Evolutionary conservation across 2,797 vertebrate genomes (phyloP), one percentile per base, ranked within the genome.

Genomic region (Tarsius wallacei): DNA sequence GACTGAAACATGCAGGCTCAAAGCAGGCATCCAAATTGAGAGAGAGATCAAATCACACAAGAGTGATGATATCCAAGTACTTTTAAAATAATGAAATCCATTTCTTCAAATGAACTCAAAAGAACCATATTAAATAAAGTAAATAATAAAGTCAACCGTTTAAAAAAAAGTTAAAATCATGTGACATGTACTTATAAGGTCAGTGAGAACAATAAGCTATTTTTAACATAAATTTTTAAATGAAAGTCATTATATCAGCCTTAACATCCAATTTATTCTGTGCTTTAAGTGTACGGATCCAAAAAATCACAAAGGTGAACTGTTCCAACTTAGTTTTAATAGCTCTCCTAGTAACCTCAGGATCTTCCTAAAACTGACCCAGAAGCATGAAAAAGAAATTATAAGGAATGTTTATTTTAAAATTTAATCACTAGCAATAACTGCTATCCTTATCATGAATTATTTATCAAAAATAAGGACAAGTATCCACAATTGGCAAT

Each of bases 311-410:
- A 70, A 80, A 90, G 81, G n/a, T 59, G 86, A 78, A 59, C 8
- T 64, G 81, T 57, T 68, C 22, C 94, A 93, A 90, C 80, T 74
- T 59, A 16, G 55, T 59, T 90, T 82, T 66, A 88, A 87, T 4
- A 55, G 55, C 36, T 91, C n/a, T 89, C 70, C 89, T 63, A 66
- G 28, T 42, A 42, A 76, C 24, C 73, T 87, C 83, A 59, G 89
- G n/a, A 88, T 83, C 78, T 74, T 87, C 71, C 85, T 81, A 73
- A 73, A 88, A 83, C 36, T 91, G 42, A 59, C 76, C 80, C 87
- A 91, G 86, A 96, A 84, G 74, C 74, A 63, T 83, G 53, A 80
- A 89, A 97, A 90, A 71, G 53, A 96, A 84, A 78, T 33, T 15
- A 15, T 28, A 90, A 93, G 73, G 9, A 61, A 80, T 47, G 51